Evolutionary conservation across 2,888 invertebrate genomes (phyloP), one percentile per base, ranked within the genome.

Genomic region (Acronicta leporina): DNA sequence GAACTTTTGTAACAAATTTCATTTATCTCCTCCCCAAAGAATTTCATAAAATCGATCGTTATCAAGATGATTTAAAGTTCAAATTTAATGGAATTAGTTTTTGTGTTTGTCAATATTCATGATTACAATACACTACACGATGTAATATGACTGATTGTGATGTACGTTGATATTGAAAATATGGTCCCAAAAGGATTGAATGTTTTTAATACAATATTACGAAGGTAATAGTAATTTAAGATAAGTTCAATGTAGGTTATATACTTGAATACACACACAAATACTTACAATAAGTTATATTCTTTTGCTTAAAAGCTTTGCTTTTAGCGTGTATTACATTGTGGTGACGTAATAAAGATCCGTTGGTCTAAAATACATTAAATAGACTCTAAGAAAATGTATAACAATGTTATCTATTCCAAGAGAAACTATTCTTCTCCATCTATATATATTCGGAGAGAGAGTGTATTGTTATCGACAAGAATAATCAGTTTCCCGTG

Each of bases 1-100:
- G 83, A 91, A 92, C 90, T 92, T 92, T 91, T 89, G 92, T 92
- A 91, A 92, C 92, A 92, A 92, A 92, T 92, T 92, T 91, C 88
- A 92, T 92, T 92, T 92, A 91, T 92, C 90, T 91, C 83, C 80
- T 84, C 85, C 78, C 77, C 69, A 73, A 85, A 88, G 91, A 91
- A 91, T 92, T 92, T 91, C 89, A 89, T 91, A 89, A 88, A 89
- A 91, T 88, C 86, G 88, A 90, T 91, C 87, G 85, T 88, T 88
- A 91, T 90, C 90, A 82, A 85, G 79, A 89, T 88, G 90, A 90
- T 91, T 89, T 89, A 89, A 87, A 87, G 84, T 84, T 82, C 70
- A 72, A 79, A 80, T 84, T 82, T 81, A 82, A 87, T 83, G 75
- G 81, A 79, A 81, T 79, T 79, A 72, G 75, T 70, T 79, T 79